Evolutionary conservation across 1,140 invertebrate genomes (phyloP), one percentile per base, ranked within the genome.

Genomic region (Drosophila auraria): DNA sequence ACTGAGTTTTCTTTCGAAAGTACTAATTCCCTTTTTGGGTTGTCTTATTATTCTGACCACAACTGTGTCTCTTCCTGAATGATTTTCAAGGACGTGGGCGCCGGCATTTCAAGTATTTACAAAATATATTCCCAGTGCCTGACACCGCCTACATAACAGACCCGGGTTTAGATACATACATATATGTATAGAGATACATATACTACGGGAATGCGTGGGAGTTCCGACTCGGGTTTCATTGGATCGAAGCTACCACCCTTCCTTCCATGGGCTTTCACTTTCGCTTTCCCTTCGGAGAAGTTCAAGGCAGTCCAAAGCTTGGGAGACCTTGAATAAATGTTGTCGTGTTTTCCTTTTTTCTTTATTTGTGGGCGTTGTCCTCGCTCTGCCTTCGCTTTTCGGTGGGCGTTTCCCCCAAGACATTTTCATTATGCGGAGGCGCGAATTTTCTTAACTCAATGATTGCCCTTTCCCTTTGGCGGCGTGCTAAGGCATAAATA

Each of bases 51-150:
- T 15, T 27, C 12, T 66, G 59, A 17, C 42, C 59, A 2, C 62
- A 51, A 79, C 59, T 69, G 63, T 64, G 47, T 47, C 12, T 76
- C 30, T 58, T 49, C 38, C 50, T 42, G 45, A 86, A 75, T 78
- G 73, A 72, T 69, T 89, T 72, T 90, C 86, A 89, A 89, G 81
- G 84, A 90, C 86, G 78, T 90, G 78, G 81, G 84, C 81, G 78
- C 81, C 86, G 81, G 78, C 23, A 63, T 73, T 68, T 65, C 49
- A 20, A 53, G 66, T 84, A 89, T 89, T 87, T 79, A 82, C 78
- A 53, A 72, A 80, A 80, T 63, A 83, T 72, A 70, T 72, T 42
- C 59, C 36, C 44, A 14, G 40, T 64, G 15, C 12, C 47, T 36
- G 11, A 49, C 45, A 42, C 51, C 74, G 63, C 66, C 80, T 57